These are phyloP conservation scores for Neoarius graeffei DNA, from an alignment of 2,113 vertebrate species.

Conservation along the genomic window DNA sequence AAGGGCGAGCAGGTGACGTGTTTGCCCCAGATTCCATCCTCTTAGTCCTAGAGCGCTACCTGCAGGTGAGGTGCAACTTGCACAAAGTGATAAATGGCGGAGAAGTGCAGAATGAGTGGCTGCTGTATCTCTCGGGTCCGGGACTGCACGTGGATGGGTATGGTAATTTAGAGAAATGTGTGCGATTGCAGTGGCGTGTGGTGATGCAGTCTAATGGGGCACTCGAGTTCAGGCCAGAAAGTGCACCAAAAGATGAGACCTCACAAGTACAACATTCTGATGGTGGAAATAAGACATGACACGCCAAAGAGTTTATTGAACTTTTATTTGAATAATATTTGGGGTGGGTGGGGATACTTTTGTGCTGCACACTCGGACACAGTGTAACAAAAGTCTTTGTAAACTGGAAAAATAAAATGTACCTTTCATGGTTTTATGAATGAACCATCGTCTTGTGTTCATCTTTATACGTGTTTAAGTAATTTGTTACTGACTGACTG, in stretches of 20 bases:
- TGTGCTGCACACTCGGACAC: not conserved
- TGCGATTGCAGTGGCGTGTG: conserved; percentile 63
- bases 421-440: not conserved
- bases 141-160: not conserved
- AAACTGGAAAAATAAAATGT: not conserved
- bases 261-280: conserved; percentile 1
- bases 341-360: not conserved
- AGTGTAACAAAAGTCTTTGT: not conserved
- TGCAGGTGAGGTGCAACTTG: conserved; percentile 68
- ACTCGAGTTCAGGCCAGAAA: conserved; percentile 66
- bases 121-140: conserved; percentile 66
- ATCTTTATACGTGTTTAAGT: no score
- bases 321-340: not conserved
- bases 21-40: conserved; percentile 58
- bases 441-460: not conserved
- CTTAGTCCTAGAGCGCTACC: conserved; percentile 70
- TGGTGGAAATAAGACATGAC: not conserved
- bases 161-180: not conserved
- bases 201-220: conserved; percentile 57
- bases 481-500: no score
- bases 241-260: conserved; percentile 7
- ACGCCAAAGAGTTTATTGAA: not conserved
- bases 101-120: conserved; percentile 61
- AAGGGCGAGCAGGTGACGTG: conserved; percentile 35
- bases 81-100: conserved; percentile 52